phyloP scores from a whole-genome alignment of 1,140 invertebrate genomes.

The Drosophila suzukii region DNA sequence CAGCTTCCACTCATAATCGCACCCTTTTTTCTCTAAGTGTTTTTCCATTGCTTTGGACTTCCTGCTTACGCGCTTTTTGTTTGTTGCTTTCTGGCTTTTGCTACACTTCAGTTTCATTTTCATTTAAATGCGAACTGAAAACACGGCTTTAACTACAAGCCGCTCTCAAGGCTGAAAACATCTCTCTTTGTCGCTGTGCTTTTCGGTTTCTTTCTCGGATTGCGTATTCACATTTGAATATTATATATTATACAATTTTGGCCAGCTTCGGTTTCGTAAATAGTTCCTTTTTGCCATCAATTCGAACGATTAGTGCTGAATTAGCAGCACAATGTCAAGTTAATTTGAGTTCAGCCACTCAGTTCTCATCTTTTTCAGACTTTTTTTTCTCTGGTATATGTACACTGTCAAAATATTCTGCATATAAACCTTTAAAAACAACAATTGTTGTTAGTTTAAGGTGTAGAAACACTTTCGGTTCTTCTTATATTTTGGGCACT shows the following conservation, averaged over 20 bases:
- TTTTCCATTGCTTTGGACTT: conserved; percentile 20
- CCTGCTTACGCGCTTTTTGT: conserved; percentile 47
- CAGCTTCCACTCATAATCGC: conserved; percentile 58
- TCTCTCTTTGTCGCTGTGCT: conserved; percentile 16
- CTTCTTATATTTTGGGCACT: no score
- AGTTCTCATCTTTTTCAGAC: neutral
- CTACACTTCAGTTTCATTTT: conserved; percentile 66
- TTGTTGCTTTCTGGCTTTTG: conserved; percentile 30
- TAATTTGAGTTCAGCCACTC: conserved; percentile 22
- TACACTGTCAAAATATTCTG: conserved; percentile 1
- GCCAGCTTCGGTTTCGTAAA: conserved; percentile 36
- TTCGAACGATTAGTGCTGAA: conserved; percentile 68
- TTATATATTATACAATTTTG: conserved; percentile 50
- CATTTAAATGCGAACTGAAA: conserved; percentile 68
- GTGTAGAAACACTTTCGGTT: neutral
- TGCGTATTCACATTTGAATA: conserved; percentile 53
- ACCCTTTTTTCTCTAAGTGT: conserved; percentile 47
- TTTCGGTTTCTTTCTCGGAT: conserved; percentile 28
- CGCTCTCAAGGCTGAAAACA: conserved; percentile 66
- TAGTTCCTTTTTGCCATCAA: conserved; percentile 55
- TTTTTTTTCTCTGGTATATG: neutral
- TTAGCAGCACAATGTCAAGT: conserved; percentile 70
- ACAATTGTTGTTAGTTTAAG: neutral
- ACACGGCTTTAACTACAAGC: conserved; percentile 37
- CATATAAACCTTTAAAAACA: neutral